Evolutionary conservation across 2,888 invertebrate genomes (phyloP).

Genomic region (Nomada fabriciana): DNA sequence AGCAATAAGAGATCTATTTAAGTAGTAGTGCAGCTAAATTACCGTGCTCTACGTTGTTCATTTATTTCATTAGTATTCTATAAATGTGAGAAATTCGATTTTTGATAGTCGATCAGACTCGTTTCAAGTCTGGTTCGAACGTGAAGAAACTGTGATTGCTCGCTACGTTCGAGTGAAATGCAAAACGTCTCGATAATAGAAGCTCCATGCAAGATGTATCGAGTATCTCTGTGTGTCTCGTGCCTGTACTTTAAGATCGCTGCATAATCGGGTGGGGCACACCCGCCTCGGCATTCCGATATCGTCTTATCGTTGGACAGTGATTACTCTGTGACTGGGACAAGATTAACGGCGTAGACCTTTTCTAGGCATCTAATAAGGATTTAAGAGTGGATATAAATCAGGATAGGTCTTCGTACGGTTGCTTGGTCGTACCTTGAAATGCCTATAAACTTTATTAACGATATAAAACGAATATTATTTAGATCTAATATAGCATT

Average conservation of each 20-base stretch:
- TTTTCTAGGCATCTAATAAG: conserved; percentile 35
- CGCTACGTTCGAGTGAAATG: conserved; percentile 30
- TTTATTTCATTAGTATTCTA: not conserved
- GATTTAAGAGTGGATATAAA: conserved; percentile 40
- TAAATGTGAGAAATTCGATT: not conserved
- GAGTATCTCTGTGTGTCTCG: conserved; percentile 51
- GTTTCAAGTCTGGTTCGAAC: not conserved
- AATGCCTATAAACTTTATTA: conserved; percentile 14
- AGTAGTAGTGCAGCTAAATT: not conserved
- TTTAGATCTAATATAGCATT: not conserved
- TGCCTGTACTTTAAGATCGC: conserved; percentile 66
- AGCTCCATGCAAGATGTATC: conserved; percentile 58
- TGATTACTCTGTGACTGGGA: conserved; percentile 70
- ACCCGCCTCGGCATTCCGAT: conserved; percentile 63
- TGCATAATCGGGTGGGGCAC: conserved; percentile 56
- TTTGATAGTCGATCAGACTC: not conserved
- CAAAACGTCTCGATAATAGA: conserved; percentile 53
- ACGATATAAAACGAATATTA: not conserved
- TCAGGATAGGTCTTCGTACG: conserved; percentile 8
- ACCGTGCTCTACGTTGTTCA: not conserved
- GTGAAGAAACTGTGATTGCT: conserved; percentile 8
- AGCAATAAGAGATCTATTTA: no score
- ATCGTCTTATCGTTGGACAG: conserved; percentile 69
- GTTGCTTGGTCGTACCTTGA: conserved; percentile 17
- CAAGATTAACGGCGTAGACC: conserved; percentile 67